A percentile compares a stretch with the other conserved stretches of the same genome.
Evolutionary conservation across 2,888 invertebrate species (phyloP).

Genomic region (Hyposoter dolosus): DNA sequence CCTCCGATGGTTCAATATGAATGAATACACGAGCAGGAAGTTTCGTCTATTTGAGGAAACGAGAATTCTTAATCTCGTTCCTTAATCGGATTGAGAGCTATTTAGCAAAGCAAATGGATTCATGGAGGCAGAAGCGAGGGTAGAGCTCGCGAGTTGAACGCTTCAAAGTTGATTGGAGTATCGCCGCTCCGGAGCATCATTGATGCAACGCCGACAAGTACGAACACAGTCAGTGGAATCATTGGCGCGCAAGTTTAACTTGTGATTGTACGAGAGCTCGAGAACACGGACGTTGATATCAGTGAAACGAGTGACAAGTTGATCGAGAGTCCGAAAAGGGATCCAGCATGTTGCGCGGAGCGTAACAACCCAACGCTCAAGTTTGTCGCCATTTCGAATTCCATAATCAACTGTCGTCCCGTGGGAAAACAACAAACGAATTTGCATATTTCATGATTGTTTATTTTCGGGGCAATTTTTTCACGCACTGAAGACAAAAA

Average conservation of each 20-base stretch:
- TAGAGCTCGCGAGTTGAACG: constrained; percentile 1
- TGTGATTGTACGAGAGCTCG: constrained; percentile 24
- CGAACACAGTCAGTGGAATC: constrained; percentile 14
- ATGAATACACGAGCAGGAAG: neutral
- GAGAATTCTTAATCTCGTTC: constrained; percentile 13
- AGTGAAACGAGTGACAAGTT: constrained; percentile 42
- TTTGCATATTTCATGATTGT: constrained; percentile 34
- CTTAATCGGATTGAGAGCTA: neutral
- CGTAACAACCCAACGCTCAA: constrained; percentile 16
- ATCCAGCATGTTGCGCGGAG: constrained; percentile 32
- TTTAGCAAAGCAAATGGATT: constrained; percentile 30
- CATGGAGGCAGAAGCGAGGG: neutral
- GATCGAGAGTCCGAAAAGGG: constrained; percentile 34
- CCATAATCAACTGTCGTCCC: constrained; percentile 11
- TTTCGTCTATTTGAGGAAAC: constrained; percentile 3
- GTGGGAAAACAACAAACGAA: constrained; percentile 4
- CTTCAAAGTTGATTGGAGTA: constrained; percentile 35
- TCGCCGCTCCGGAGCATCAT: constrained; percentile 5
- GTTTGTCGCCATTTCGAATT: constrained; percentile 1
- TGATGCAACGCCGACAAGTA: constrained; percentile 7
- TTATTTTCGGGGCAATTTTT: constrained; percentile 21
- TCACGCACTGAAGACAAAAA: constrained; percentile 20
- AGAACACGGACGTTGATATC: constrained; percentile 34
- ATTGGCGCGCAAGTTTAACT: constrained; percentile 7
- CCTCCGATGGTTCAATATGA: neutral